These are phyloP conservation scores for Calephelis nemesis DNA, from an alignment of 1,140 invertebrate genomes.

Conservation along the genomic window DNA sequence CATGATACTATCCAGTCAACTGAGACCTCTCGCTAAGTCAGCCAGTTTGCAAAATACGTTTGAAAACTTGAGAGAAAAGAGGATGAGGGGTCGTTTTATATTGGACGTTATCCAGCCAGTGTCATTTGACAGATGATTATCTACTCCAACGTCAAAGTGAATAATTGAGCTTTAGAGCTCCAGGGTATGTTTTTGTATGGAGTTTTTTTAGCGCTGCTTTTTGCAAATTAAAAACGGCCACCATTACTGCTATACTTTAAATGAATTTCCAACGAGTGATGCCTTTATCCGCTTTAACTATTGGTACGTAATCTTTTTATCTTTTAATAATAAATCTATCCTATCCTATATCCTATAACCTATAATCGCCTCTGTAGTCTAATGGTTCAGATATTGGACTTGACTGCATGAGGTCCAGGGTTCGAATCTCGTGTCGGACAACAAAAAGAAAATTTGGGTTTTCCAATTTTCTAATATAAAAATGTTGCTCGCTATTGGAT, in stretches of 20 bases:
- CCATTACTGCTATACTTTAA: not conserved
- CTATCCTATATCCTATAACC: too few relatives aligned
- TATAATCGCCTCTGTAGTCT: too few relatives aligned
- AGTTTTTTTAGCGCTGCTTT: slow-evolving; percentile 25
- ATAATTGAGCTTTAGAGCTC: slow-evolving; percentile 71
- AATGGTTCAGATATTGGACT: too few relatives aligned
- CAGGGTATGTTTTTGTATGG: slow-evolving; percentile 39
- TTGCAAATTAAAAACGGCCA: slow-evolving; percentile 1
- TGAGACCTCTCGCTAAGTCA: slow-evolving; percentile 31
- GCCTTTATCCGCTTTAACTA: too few relatives aligned
- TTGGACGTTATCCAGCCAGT: slow-evolving; percentile 51
- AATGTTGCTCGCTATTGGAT: too few relatives aligned
- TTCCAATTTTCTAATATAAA: too few relatives aligned
- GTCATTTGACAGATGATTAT: slow-evolving; percentile 76
- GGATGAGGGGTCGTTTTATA: slow-evolving; percentile 39
- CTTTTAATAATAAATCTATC: not conserved
- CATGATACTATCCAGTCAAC: slow-evolving; percentile 43
- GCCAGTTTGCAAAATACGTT: slow-evolving; percentile 26
- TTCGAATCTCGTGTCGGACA: too few relatives aligned
- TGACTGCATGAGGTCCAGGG: too few relatives aligned
- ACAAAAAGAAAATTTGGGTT: too few relatives aligned
- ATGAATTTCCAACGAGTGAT: not conserved
- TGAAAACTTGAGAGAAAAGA: slow-evolving; percentile 34
- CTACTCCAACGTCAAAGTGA: slow-evolving; percentile 73
- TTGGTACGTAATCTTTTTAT: not conserved